Base-by-base conservation (phyloP, 2,113 vertebrate genomes). In the Psammodynastes pulverulentus region DNA sequence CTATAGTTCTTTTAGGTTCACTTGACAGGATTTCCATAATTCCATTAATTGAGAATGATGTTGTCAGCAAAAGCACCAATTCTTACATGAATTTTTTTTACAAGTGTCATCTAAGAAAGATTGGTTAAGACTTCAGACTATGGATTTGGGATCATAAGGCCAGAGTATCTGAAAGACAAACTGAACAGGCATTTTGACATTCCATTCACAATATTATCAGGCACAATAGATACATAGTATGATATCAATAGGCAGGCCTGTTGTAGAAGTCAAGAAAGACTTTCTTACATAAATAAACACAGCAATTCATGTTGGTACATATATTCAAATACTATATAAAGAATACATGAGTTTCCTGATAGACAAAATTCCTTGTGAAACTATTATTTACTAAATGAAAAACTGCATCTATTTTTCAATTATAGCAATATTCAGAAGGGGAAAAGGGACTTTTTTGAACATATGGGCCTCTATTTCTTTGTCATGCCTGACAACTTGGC, bases 341-440 rank as follows among this genome's bases (percentile, higher is more conserved):
- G 72, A 92, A 92, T 72, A 89, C 91, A 85, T 23, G 45, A 92
- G 72, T 89, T 89, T 92, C 45, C 89, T 92, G 87, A 89, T 87
- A 89, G 84, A n/a, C 51, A 56, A 56, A 92, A 89, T 89, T 53
- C 87, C 49, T 52, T 89, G 67, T 89, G 87, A 92, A 89, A 84
- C 26, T 92, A 92, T 29, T 85, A 49, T 92, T 89, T 79, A 85
- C 43, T 79, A 79, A 89, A 5, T 49, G 87, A 58, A 92, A 53
- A 85, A 85, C 9, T 89, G 91, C 72, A 85, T 53, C 53, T 92
- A 89, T 92, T 89, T 89, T 92, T 89, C 52, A 92, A 92, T 92
- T 85, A 92, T 58, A 92, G n/a, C 72, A 92, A 58, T 52, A 92
- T 85, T 92, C 49, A 54, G n/a, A n/a, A 1, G 7, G 43, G 29